A percentile compares a stretch with the other conserved stretches of the same genome.
Conservation (phyloP, 1,140 invertebrate genomes). For the Leptinotarsa lineolata region DNA sequence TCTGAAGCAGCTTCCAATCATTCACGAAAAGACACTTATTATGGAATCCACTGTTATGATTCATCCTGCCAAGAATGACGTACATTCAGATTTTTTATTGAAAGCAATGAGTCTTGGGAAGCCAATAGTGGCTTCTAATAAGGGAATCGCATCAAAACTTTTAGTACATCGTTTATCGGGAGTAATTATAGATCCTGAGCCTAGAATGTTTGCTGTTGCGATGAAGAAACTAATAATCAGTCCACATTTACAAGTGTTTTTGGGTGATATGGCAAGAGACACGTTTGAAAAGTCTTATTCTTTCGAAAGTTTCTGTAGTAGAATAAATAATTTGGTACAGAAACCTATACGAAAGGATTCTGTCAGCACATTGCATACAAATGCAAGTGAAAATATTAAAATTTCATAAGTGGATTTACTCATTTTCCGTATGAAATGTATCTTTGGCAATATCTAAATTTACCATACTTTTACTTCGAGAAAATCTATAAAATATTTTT, state of each 20-base stretch:
- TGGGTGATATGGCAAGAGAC: constrained; percentile 41
- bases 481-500: too few species aligned
- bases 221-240: constrained; percentile 43
- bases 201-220: constrained; percentile 45
- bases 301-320: constrained; percentile 35
- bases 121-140: constrained; percentile 47
- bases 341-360: constrained; percentile 2
- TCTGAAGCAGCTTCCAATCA: constrained; percentile 44
- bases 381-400: not conserved
- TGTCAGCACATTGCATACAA: not conserved
- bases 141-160: constrained; percentile 44
- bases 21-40: constrained; percentile 50
- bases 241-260: constrained; percentile 38
- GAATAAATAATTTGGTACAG: constrained; percentile 17
- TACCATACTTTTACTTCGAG: too few species aligned
- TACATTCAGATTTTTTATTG: constrained; percentile 45
- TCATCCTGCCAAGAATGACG: constrained; percentile 45
- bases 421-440: not conserved
- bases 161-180: constrained; percentile 47
- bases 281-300: constrained; percentile 38
- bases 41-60: constrained; percentile 43
- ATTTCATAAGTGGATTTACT: not conserved
- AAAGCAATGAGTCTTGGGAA: constrained; percentile 45
- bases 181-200: constrained; percentile 45
- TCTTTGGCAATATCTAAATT: too few species aligned